phyloP scores from a whole-genome alignment of 2,797 vertebrate species.

The Peromyscus aztecus region DNA sequence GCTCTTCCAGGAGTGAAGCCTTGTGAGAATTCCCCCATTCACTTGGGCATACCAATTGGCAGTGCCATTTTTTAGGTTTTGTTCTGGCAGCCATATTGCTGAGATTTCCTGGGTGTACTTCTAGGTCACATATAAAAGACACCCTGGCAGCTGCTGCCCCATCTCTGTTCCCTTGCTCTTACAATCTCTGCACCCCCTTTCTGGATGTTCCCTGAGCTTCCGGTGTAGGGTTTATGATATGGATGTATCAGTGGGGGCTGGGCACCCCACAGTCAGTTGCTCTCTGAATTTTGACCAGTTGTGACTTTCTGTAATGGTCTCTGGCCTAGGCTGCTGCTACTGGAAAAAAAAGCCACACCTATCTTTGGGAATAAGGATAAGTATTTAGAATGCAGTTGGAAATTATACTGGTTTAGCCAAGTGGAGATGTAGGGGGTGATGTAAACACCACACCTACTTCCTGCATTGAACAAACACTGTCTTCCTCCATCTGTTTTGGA shows the following conservation, averaged over 20 bases:
- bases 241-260: not conserved
- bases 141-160: no score
- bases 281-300: not conserved
- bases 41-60: no score
- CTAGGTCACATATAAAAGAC: not conserved
- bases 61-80: not conserved
- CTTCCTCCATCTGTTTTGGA: not conserved
- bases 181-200: not conserved
- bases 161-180: not conserved
- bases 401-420: not conserved
- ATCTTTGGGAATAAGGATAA: not conserved
- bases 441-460: not conserved
- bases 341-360: not conserved
- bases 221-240: not conserved
- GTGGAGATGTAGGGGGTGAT: not conserved
- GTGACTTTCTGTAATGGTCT: not conserved
- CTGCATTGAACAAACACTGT: not conserved
- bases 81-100: not conserved
- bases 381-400: not conserved
- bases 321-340: not conserved
- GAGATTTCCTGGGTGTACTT: not conserved
- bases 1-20: not conserved
- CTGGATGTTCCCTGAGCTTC: not conserved
- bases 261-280: not conserved
- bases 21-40: not conserved